Base-by-base conservation (phyloP, 2,888 invertebrate genomes). In the Eupelmus urozonus region DNA sequence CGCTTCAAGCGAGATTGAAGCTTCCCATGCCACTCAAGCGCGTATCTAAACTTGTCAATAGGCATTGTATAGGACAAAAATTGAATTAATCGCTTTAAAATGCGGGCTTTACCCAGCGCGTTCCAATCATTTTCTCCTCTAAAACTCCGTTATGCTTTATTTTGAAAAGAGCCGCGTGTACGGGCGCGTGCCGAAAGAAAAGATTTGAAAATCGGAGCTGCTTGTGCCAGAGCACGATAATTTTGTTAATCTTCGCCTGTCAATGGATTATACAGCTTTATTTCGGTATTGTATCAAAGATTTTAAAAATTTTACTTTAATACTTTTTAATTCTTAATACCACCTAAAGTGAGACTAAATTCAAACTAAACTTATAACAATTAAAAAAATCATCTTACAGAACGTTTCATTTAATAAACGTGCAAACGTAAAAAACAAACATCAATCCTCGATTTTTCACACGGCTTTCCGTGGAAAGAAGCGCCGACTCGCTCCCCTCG, bases 161-260 rank as follows among this genome's bases (percentile, higher is more conserved):
- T n/a, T 59, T 16, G 27, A 29, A 45, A 20, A 23, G 60, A 60
- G 60, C 1, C 25, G 71, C 34, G 23, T 27, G 42, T 29, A 42
- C 13, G 7, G 65, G 20, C 73, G 73, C 65, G 73, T 73, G 73
- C 65, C 20, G 42, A 23, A 42, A 65, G 63, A 74, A 65, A 57
- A 62, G 2, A 25, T 25, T 3, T 23, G 51, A 29, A 67, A 67
- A 53, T 29, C 23, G 42, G 53, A 34, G 53, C 53, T 20, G 53
- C 1, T 25, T 27, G 29, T 42, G 29, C n/a, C 9, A 7, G n/a
- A 5, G 20, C 20, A 27, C 11, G 62, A 27, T 9, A 7, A 40
- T n/a, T 29, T 9, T n/a, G 7, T n/a, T n/a, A n/a, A n/a, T n/a
- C n/a, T n/a, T n/a, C n/a, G n/a, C n/a, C n/a, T n/a, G n/a, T n/a